Base-by-base conservation (phyloP, 2,888 invertebrate species). In the Rhingia rostrata region DNA sequence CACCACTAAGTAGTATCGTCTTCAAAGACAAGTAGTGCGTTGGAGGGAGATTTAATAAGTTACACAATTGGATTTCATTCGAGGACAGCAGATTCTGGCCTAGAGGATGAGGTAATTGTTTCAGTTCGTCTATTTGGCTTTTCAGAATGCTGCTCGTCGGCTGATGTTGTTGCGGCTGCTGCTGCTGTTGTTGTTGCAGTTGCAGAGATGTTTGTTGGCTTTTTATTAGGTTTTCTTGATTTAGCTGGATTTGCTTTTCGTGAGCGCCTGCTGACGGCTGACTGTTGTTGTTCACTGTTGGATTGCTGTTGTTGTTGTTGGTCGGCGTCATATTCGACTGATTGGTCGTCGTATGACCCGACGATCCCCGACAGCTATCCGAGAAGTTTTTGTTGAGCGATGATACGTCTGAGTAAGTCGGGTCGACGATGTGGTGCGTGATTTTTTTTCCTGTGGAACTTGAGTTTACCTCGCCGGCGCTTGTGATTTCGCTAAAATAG, bases 1-100 rank as follows among this genome's bases (percentile, higher is more conserved):
- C 90, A 14, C 91, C 91, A 85, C 91, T 91, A 75, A 98, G 93
- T 86, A 97, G 93, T 87, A 97, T 94, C 10, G 97, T 95, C 92
- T 98, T 98, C 91, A 97, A 93, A 4, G 97, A 96, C 88, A 97
- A 94, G 93, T 97, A 98, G 91, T 96, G 96, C 77, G 96, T 95
- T 86, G 97, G 96, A 87, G 96, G 95, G 90, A 98, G 93, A 90
- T 96, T 95, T 89, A 97, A 93, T 77, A 94, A 92, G 67, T 93
- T 93, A 92, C 97, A 97, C 86, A 97, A 91, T 95, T 95, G 94
- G 90, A 94, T 93, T 91, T 95, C 95, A 89, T 94, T 94, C 91
- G 92, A 93, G 88, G 93, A 94, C 88, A 95, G 93, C 90, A 95
- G 92, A 91, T 93, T 93, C 92, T 89, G 92, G 86, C 92, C 91